phyloP scores from a whole-genome alignment of 2,113 vertebrate genomes.

The Sceloporus undulatus region DNA sequence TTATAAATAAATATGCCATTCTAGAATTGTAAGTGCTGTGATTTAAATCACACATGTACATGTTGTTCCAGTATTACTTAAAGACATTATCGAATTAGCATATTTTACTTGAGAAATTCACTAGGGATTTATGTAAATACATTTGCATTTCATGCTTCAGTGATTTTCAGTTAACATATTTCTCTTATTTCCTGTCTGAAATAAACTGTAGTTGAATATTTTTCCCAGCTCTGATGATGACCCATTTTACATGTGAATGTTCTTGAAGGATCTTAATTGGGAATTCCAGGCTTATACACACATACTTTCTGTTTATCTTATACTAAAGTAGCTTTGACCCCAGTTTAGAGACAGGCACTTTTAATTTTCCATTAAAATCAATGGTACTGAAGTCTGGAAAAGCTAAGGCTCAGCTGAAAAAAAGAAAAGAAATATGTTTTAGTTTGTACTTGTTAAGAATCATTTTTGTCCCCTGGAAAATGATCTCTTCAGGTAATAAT shows the following conservation, averaged over 20 bases:
- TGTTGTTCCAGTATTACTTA: conserved; percentile 26
- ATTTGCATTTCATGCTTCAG: conserved; percentile 16
- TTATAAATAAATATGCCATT: conserved; percentile 9
- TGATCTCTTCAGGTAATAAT: neutral
- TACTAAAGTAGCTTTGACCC: neutral
- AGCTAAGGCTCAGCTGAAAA: neutral
- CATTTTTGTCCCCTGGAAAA: neutral
- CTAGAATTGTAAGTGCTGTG: conserved; percentile 6
- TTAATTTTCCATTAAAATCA: neutral
- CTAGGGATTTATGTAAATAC: conserved; percentile 20
- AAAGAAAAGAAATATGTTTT: neutral
- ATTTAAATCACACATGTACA: conserved; percentile 22
- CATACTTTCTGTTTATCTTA: neutral
- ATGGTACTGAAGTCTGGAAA: neutral
- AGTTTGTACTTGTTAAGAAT: neutral
- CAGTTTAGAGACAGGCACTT: neutral
- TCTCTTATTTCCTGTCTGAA: conserved; percentile 17
- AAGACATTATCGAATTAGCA: conserved; percentile 31
- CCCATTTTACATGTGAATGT: conserved; percentile 1
- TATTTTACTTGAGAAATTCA: conserved; percentile 31
- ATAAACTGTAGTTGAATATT: neutral
- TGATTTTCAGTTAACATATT: neutral
- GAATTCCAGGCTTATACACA: neutral
- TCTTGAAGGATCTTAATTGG: neutral
- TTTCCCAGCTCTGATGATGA: neutral